phyloP scores from a whole-genome alignment of 1,140 invertebrate genomes.

The Drosophila nigromelanica region DNA sequence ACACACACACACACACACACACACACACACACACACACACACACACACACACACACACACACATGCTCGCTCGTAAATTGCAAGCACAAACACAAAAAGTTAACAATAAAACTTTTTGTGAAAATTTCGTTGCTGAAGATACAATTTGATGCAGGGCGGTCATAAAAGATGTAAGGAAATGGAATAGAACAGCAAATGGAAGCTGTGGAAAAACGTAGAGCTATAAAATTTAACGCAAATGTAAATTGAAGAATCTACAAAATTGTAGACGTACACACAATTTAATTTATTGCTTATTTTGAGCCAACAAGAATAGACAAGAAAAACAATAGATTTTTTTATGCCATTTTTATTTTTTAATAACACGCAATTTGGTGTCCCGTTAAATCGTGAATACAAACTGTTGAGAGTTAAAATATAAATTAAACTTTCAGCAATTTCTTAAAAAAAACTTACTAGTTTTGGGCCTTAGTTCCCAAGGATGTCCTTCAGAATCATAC shows the following conservation, averaged over 20 bases:
- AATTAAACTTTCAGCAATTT: not conserved
- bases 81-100: constrained; percentile 58
- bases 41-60: constrained; percentile 18
- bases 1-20: too few species aligned
- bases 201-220: constrained; percentile 31
- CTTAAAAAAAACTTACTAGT: constrained; percentile 18
- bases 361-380: constrained; percentile 12
- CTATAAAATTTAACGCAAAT: constrained; percentile 48
- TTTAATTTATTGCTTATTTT: constrained; percentile 47
- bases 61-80: constrained; percentile 59
- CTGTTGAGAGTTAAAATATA: constrained; percentile 13
- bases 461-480: constrained; percentile 23
- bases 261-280: constrained; percentile 17
- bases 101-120: constrained; percentile 73
- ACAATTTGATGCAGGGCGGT: constrained; percentile 57
- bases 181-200: constrained; percentile 51
- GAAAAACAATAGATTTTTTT: not conserved
- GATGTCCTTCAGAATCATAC: not conserved
- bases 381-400: constrained; percentile 10
- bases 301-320: constrained; percentile 8
- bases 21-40: too few species aligned
- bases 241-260: constrained; percentile 53
- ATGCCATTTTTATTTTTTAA: constrained; percentile 1
- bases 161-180: constrained; percentile 55
- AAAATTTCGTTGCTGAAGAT: constrained; percentile 42